Base-by-base conservation (phyloP, 2,113 vertebrate species). In the Chlorodrepanis virens region DNA sequence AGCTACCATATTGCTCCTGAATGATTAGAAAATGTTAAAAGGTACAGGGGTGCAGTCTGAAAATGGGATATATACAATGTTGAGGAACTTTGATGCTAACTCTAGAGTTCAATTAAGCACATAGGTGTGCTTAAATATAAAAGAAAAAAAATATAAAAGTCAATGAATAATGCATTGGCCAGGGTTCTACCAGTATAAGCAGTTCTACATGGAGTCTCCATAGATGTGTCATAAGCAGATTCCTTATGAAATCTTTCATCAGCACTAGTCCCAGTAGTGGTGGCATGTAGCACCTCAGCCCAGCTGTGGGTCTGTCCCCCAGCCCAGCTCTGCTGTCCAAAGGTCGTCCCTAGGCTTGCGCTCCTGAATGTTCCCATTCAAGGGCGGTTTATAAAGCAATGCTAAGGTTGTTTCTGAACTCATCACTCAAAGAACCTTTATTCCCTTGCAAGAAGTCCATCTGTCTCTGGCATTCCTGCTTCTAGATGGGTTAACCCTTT, bases 291-390 rank as follows among this genome's bases (percentile, higher is more conserved):
- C 24, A 63, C 27, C 7, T 72, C 39, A 64, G 9, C 14, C 14
- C 25, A 56, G 7, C 11, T 2, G 3, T n/a, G 44, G 2, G 35
- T 67, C 29, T 28, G 9, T 29, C 14, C 10, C 4, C 3, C 7
- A 69, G 24, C 21, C 35, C 45, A 87, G 16, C 6, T 65, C 45
- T 75, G 45, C 40, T 79, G 22, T 11, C 35, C 60, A 69, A 25
- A 44, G 2, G 6, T 22, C 0, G 0, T 9, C 13, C 12, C 53
- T 39, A 59, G 65, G 6, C 6, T 69, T 83, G 20, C 0, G 2
- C 4, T 7, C 6, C 18, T 76, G 39, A 35, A 29, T 5, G 4
- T n/a, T 78, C 21, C 37, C 22, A 19, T 64, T 60, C 24, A 57
- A n/a, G 39, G 21, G 37, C 37, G 33, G 8, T 79, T 24, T 54